Evolutionary conservation across 1,140 invertebrate genomes (phyloP), one percentile per base, ranked within the genome.

Genomic region (Cydia fagiglandana): DNA sequence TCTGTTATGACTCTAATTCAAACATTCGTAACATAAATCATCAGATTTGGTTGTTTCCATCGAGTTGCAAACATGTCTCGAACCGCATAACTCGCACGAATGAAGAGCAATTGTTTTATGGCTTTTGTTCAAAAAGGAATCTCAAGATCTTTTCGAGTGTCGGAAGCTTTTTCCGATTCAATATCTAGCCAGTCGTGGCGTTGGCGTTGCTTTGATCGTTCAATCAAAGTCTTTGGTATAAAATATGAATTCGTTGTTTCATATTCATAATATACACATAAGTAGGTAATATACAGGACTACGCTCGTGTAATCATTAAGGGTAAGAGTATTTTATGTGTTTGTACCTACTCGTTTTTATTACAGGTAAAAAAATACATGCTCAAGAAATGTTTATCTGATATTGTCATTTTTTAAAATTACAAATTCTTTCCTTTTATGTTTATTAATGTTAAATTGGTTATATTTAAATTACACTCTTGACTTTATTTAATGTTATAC

Each of bases 131-230:
- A 38, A 70, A 38, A 70, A 70, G 66, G 66, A 70, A 12, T 34
- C 38, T 70, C 5, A 41, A 70, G 30, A 38, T 70, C 15, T 70
- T 70, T 70, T 70, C 34, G 34, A 70, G 17, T 17, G 66, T 17
- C 15, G 66, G 64, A 70, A 70, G 38, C 34, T 70, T 70, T 70
- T 70, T 70, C 66, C 66, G 66, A 7, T 38, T 70, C 30, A 70
- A 70, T 15, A 20, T 38, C 66, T 70, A 20, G 66, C 66, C 17
- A 70, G 66, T 45, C 17, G n/a, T 17, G 34, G 9, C 30, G n/a
- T 15, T 38, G 66, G 34, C 15, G 66, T 45, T n/a, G n/a, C 20
- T 70, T 70, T 41, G 13, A 45, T 70, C 5, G 5, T 70, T 7
- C n/a, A 30, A 70, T 41, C 66, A 70, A 17, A 70, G 38, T 38